Percentiles rank a stretch among this genome's conserved stretches.
These are phyloP conservation scores for Scotopteryx bipunctaria DNA, from an alignment of 2,888 invertebrate species.

Conservation along the genomic window DNA sequence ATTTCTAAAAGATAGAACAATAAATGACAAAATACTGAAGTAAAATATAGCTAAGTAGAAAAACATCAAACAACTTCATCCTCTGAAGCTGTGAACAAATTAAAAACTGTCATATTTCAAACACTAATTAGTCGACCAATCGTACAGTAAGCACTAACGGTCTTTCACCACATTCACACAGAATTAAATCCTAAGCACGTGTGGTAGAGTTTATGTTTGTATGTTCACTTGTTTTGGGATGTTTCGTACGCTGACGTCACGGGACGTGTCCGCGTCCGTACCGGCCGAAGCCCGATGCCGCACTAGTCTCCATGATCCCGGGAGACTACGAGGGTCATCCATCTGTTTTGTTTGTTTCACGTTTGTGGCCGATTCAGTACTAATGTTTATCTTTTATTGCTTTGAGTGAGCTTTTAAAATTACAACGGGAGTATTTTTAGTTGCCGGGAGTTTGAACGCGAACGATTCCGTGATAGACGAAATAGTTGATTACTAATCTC, in stretches of 20 bases:
- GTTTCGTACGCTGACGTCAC: conserved; percentile 39
- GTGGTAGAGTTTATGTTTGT: conserved; percentile 23
- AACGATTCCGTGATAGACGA: background rate
- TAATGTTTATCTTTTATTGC: conserved; percentile 42
- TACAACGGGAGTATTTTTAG: conserved; percentile 24
- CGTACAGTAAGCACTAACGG: conserved; percentile 36
- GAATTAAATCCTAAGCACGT: conserved; percentile 4
- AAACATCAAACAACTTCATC: conserved; percentile 2
- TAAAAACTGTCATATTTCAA: conserved; percentile 49
- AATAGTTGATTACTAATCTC: conserved; percentile 1
- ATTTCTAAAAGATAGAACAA: background rate
- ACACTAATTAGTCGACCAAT: conserved; percentile 39
- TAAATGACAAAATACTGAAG: background rate
- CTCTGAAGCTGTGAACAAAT: conserved; percentile 40
- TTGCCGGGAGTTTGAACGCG: background rate
- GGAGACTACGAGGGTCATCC: conserved; percentile 45
- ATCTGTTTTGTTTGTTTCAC: conserved; percentile 41
- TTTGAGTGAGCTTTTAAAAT: conserved; percentile 33
- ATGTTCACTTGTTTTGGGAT: conserved; percentile 16
- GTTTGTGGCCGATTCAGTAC: conserved; percentile 41
- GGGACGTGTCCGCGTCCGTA: conserved; percentile 41
- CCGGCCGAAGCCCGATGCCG: conserved; percentile 44
- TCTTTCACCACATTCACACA: conserved; percentile 17
- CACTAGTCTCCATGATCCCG: conserved; percentile 43
- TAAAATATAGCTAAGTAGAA: background rate